A percentile compares a stretch with the other conserved stretches of the same genome.
These are phyloP conservation scores for Eurytoma adleriae DNA, from an alignment of 2,888 invertebrate species.

Conservation along the genomic window DNA sequence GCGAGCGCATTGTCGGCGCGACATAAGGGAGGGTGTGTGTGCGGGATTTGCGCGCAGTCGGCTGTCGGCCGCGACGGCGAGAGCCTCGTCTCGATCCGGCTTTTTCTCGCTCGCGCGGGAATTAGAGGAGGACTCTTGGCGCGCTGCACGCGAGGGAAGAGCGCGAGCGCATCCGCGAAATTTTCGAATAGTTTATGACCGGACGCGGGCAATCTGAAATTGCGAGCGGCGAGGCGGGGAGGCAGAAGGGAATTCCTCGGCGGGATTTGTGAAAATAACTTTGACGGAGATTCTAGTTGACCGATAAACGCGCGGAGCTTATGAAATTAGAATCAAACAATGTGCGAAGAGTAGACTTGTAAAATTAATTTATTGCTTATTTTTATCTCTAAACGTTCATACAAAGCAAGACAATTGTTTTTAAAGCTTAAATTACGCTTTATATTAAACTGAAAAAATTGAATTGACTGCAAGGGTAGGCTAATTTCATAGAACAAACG, in stretches of 20 bases:
- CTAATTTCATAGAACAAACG: conserved; percentile 21
- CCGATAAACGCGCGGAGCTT: neutral
- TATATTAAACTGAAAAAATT: too few species aligned
- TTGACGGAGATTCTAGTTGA: neutral
- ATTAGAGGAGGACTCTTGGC: neutral
- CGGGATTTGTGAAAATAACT: conserved; percentile 12
- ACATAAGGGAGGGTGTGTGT: neutral
- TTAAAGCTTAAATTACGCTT: too few species aligned
- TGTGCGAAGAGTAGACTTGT: neutral
- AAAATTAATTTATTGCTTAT: too few species aligned
- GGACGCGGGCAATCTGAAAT: neutral
- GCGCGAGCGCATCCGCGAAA: neutral
- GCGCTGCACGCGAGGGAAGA: neutral
- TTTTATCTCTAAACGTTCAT: too few species aligned
- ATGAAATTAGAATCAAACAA: neutral
- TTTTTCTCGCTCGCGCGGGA: neutral
- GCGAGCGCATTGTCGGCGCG: conserved; percentile 6
- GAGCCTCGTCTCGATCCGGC: neutral
- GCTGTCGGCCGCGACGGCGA: neutral
- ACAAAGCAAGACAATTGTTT: too few species aligned
- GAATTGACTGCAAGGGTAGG: too few species aligned
- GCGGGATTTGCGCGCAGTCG: neutral
- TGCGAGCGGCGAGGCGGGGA: neutral
- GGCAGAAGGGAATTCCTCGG: neutral
- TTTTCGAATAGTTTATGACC: conserved; percentile 7